Evolutionary conservation across 23 tunicate species (phyloP).

Genomic region (Clavelina lepadiformis): DNA sequence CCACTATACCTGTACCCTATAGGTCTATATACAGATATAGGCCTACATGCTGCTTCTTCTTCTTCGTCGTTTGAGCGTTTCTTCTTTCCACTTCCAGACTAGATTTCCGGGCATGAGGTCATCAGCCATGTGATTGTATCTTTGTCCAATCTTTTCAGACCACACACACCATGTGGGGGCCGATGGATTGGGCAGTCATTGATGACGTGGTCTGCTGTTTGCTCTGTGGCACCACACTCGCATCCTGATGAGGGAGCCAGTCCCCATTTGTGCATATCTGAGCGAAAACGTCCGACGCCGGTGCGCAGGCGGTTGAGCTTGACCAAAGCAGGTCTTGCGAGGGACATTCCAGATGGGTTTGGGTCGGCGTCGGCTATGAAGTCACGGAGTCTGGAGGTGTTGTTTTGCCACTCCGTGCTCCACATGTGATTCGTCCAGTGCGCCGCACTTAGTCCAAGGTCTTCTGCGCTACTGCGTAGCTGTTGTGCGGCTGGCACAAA

Average conservation of each 20-base stretch:
- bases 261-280: conserved; percentile 22
- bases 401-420: not conserved
- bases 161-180: not conserved
- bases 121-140: conserved; percentile 1
- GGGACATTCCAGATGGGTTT: not conserved
- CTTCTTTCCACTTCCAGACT: too few species aligned
- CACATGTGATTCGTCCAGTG: conserved; percentile 1
- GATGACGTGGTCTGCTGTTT: conserved; percentile 13
- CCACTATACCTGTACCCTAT: too few species aligned
- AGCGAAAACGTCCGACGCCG: conserved; percentile 17
- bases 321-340: conserved; percentile 1
- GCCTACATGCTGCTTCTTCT: too few species aligned
- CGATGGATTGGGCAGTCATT: not conserved
- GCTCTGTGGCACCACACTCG: conserved; percentile 14
- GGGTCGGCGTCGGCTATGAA: not conserved
- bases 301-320: not conserved
- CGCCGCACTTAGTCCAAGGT: not conserved
- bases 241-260: not conserved
- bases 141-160: conserved; percentile 2
- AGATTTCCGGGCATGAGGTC: too few species aligned
- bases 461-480: not conserved
- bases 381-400: not conserved
- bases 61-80: too few species aligned
- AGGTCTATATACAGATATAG: too few species aligned
- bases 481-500: not conserved